Conservation (phyloP, 2,113 vertebrate genomes). For the Centrocercus urophasianus region DNA sequence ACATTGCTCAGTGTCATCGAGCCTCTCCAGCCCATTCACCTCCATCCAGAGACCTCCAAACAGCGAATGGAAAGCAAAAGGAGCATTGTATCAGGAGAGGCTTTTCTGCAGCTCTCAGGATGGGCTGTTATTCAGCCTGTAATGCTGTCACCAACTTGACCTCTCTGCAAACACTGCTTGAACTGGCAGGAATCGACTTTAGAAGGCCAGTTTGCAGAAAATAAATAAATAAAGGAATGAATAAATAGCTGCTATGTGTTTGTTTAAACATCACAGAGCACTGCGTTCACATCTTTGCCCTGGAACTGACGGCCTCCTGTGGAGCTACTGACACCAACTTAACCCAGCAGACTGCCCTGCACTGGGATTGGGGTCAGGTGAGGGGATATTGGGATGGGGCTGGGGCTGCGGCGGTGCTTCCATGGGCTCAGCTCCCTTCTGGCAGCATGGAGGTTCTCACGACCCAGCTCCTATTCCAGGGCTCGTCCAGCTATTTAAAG, state of each 20-base stretch:
- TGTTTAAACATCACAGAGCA: background rate
- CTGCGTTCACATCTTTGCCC: background rate
- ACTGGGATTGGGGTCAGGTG: background rate
- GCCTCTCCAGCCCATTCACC: background rate
- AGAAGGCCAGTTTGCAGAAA: background rate
- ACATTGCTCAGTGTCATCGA: background rate
- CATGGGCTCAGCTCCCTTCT: conserved; percentile 10
- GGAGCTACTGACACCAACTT: background rate
- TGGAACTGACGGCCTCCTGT: background rate
- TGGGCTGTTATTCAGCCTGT: background rate
- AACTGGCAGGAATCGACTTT: background rate
- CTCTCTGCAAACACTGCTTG: background rate
- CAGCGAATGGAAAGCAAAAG: background rate
- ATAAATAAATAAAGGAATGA: too few relatives aligned
- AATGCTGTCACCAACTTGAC: background rate
- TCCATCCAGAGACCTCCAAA: background rate
- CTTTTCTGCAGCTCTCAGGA: background rate
- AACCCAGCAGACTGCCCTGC: background rate
- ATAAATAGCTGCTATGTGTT: background rate
- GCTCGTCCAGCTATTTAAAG: conserved; percentile 78
- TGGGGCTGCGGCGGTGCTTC: background rate
- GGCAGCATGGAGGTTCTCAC: conserved; percentile 76
- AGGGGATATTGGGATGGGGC: accelerated
- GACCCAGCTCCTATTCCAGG: conserved; percentile 75
- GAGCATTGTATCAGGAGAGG: background rate